These are phyloP conservation scores for Pherbina coryleti DNA, from an alignment of 2,888 invertebrate genomes.

Conservation along the genomic window DNA sequence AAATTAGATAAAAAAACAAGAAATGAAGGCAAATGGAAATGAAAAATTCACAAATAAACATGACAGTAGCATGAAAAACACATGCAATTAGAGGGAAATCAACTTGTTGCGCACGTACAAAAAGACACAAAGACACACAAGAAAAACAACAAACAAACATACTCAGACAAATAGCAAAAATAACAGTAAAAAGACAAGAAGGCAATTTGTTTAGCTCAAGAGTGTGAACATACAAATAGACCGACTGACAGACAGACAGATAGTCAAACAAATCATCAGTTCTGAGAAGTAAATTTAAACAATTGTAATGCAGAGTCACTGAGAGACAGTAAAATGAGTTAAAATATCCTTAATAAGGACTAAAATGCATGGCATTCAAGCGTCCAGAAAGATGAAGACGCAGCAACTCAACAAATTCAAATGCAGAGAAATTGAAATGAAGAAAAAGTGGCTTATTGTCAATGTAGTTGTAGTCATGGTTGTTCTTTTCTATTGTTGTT, in stretches of 20 bases:
- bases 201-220: not conserved
- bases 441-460: too few species aligned
- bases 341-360: slow-evolving; percentile 20
- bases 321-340: not conserved
- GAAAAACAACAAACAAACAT: not conserved
- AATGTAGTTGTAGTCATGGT: too few species aligned
- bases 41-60: not conserved
- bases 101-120: slow-evolving; percentile 7
- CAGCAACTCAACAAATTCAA: not conserved
- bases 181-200: too few species aligned
- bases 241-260: not conserved
- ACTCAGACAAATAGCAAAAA: not conserved
- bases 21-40: not conserved
- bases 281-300: not conserved
- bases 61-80: not conserved
- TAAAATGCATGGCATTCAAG: not conserved
- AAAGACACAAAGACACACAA: not conserved
- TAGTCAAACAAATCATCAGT: slow-evolving; percentile 12
- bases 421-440: too few species aligned
- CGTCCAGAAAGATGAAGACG: not conserved
- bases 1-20: not conserved
- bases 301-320: not conserved
- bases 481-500: too few species aligned
- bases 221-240: not conserved
- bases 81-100: not conserved